Conservation (phyloP, 1,140 invertebrate species). For the Scaptomyza graminum region DNA sequence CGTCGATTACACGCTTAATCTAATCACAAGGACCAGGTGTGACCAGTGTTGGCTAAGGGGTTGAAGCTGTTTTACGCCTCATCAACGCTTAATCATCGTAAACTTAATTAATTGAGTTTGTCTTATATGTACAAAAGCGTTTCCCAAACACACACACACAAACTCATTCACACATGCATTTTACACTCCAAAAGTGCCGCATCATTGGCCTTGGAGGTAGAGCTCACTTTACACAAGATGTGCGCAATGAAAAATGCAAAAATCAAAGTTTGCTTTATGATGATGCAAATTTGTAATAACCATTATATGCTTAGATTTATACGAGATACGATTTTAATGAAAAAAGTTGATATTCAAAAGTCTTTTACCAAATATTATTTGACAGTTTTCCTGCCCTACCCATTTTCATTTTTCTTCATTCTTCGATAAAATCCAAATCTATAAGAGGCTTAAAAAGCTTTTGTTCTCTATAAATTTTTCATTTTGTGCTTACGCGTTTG, state of each 20-base stretch:
- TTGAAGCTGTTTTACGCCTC: slow-evolving; percentile 64
- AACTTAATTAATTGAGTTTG: slow-evolving; percentile 76
- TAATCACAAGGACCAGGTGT: background rate
- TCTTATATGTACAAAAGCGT: slow-evolving; percentile 41
- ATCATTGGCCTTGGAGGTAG: slow-evolving; percentile 27
- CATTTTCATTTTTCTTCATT: no score
- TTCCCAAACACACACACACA: background rate
- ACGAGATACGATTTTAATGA: background rate
- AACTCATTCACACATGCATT: background rate
- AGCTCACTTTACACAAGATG: slow-evolving; percentile 28
- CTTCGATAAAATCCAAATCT: background rate
- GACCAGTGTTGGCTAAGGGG: background rate
- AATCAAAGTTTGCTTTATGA: slow-evolving; percentile 41
- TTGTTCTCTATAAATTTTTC: background rate
- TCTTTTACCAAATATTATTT: slow-evolving; percentile 2
- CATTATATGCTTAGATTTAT: slow-evolving; percentile 4
- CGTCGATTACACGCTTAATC: slow-evolving; percentile 12
- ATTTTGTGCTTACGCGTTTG: slow-evolving; percentile 2
- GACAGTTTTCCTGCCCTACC: background rate
- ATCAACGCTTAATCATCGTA: slow-evolving; percentile 66
- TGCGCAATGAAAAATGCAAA: background rate
- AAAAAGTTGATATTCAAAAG: background rate
- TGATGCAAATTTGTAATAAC: slow-evolving; percentile 48
- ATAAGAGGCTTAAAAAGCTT: slow-evolving; percentile 22
- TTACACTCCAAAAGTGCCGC: slow-evolving; percentile 19